Conservation (phyloP, 2,113 vertebrate genomes). For the Poecilia latipinna region DNA sequence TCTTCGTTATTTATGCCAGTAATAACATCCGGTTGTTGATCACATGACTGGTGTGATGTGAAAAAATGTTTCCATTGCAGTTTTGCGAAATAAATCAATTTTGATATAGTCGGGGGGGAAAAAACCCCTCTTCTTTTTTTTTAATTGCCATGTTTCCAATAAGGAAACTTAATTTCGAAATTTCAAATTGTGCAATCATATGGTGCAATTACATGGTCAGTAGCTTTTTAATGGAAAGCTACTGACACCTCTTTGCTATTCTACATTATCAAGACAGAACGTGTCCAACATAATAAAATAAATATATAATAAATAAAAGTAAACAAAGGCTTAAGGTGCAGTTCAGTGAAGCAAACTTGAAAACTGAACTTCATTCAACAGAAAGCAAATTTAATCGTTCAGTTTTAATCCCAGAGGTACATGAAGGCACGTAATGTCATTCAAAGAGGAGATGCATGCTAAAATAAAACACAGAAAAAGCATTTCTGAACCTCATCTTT, state of each 20-base stretch:
- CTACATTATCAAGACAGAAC: background rate
- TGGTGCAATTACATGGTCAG: too few relatives aligned
- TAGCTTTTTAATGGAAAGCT: background rate
- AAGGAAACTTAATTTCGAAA: too few relatives aligned
- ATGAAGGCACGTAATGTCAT: background rate
- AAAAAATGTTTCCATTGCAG: too few relatives aligned
- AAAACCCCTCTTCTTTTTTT: too few relatives aligned
- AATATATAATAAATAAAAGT: background rate
- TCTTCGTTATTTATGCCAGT: too few relatives aligned
- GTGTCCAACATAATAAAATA: background rate
- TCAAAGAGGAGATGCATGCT: background rate
- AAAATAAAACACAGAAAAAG: constrained; percentile 31
- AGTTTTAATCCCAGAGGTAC: background rate
- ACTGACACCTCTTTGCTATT: too few relatives aligned
- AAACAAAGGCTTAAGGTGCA: background rate
- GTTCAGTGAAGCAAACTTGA: background rate
- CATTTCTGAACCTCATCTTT: constrained; percentile 31
- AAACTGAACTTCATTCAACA: constrained; percentile 1
- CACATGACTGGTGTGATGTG: too few relatives aligned
- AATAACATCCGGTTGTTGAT: too few relatives aligned
- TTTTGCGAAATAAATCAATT: too few relatives aligned
- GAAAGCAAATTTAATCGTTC: background rate
- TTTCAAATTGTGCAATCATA: too few relatives aligned
- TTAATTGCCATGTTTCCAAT: too few relatives aligned
- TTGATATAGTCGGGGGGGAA: too few relatives aligned